These are phyloP conservation scores for Dallia pectoralis DNA, from an alignment of 2,797 vertebrate species.

Conservation along the genomic window DNA sequence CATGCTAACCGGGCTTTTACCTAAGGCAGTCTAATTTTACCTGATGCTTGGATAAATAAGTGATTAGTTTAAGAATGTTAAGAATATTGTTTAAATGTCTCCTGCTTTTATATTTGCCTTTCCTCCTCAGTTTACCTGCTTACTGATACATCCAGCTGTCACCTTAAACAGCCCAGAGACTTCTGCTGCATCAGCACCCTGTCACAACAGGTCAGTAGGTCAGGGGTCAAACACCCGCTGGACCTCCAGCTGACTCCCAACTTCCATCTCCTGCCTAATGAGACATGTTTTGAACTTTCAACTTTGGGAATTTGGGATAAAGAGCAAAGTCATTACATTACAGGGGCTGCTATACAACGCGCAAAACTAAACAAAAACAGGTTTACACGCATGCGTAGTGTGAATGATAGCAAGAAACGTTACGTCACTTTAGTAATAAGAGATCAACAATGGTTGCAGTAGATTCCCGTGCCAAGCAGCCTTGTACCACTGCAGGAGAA, in stretches of 20 bases:
- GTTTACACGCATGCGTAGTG: too few species aligned
- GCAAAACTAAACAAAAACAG: too few species aligned
- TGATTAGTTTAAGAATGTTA: too few species aligned
- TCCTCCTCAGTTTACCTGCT: conserved; percentile 85
- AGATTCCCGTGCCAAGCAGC: too few species aligned
- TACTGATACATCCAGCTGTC: conserved; percentile 82
- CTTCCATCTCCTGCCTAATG: background rate
- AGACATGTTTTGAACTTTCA: background rate
- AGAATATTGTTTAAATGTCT: background rate
- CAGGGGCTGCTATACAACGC: background rate
- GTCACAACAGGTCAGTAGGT: conserved; percentile 84
- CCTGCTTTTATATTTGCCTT: conserved; percentile 23
- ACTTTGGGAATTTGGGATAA: background rate
- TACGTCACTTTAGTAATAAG: too few species aligned
- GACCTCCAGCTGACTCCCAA: background rate
- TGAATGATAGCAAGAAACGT: too few species aligned
- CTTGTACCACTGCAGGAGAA: background rate
- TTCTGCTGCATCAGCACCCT: conserved; percentile 96
- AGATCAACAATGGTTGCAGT: too few species aligned
- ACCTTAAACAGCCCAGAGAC: conserved; percentile 90
- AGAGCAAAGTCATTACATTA: background rate
- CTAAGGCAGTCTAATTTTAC: background rate
- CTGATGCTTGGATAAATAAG: too few species aligned
- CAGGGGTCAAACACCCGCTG: background rate
- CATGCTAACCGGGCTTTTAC: background rate